Conservation (phyloP, 2,888 invertebrate species). For the Pollenia griseotomentosa region DNA sequence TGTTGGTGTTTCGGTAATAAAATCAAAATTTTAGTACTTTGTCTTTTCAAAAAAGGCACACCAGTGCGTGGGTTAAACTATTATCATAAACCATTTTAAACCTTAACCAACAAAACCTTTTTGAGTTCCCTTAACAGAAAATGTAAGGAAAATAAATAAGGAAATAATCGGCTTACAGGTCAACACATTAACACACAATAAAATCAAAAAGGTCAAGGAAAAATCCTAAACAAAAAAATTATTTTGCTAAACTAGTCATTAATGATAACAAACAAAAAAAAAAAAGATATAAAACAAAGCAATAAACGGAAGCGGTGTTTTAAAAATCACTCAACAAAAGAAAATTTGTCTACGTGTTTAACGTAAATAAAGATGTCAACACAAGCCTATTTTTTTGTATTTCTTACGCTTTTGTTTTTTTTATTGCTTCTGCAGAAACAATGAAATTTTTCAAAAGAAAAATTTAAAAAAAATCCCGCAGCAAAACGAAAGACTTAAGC, state of each 20-base stretch:
- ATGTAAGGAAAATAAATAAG: background rate
- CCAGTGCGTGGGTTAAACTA: conserved; percentile 56
- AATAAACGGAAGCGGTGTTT: conserved; percentile 68
- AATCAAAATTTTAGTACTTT: conserved; percentile 30
- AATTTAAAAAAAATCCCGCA: background rate
- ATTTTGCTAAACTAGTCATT: conserved; percentile 9
- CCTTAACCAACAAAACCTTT: conserved; percentile 24
- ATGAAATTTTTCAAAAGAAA: conserved; percentile 38
- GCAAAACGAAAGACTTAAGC: conserved; percentile 69
- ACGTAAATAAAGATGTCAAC: conserved; percentile 72
- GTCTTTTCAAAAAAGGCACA: background rate
- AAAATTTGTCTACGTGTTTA: conserved; percentile 68
- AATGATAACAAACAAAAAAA: background rate
- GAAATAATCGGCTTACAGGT: conserved; percentile 63
- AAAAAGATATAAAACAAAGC: background rate
- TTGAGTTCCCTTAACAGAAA: background rate
- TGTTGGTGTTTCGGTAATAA: conserved; percentile 37
- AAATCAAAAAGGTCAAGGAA: conserved; percentile 56
- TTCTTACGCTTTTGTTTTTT: background rate
- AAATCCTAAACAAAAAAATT: background rate
- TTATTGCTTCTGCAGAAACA: conserved; percentile 24
- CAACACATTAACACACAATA: conserved; percentile 11
- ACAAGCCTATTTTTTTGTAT: conserved; percentile 26
- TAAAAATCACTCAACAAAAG: conserved; percentile 52
- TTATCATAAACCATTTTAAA: conserved; percentile 36